These are phyloP conservation scores for Onychomys torridus DNA, from an alignment of 2,797 vertebrate genomes.

Conservation along the genomic window DNA sequence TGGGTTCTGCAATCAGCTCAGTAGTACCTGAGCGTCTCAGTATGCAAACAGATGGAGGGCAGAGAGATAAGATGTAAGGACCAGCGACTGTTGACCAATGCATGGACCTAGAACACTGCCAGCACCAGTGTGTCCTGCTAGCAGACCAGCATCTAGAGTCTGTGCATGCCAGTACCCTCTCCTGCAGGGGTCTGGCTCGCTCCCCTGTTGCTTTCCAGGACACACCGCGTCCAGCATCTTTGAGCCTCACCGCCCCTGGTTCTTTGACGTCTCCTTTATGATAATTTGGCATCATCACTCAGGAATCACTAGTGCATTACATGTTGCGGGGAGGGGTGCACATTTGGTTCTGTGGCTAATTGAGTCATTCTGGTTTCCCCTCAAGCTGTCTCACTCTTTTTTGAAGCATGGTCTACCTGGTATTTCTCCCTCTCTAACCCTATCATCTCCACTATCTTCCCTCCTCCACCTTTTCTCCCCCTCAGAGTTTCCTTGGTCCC, in stretches of 20 bases:
- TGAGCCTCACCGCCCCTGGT: not conserved
- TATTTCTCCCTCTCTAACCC: not conserved
- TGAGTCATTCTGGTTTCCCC: not conserved
- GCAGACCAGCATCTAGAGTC: not conserved
- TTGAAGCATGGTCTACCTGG: not conserved
- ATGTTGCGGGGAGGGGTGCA: not conserved
- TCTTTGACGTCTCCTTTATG: not conserved
- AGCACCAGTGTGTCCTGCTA: no score
- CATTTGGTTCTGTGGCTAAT: not conserved
- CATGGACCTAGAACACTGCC: not conserved
- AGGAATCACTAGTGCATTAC: not conserved
- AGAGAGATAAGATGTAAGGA: not conserved
- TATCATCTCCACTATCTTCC: no score
- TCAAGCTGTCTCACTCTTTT: not conserved
- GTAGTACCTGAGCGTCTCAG: not conserved
- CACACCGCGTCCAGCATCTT: not conserved
- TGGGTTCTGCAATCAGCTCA: accelerated
- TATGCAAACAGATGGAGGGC: accelerated
- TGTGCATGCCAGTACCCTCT: accelerated
- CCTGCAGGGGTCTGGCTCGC: not conserved
- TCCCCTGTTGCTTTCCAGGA: no score
- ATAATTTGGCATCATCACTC: not conserved
- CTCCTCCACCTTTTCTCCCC: no score
- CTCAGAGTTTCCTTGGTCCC: not conserved
- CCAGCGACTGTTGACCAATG: accelerated